Evolutionary conservation across 2,113 vertebrate species (phyloP), one percentile per base, ranked within the genome.

Genomic region (Myodes glareolus): DNA sequence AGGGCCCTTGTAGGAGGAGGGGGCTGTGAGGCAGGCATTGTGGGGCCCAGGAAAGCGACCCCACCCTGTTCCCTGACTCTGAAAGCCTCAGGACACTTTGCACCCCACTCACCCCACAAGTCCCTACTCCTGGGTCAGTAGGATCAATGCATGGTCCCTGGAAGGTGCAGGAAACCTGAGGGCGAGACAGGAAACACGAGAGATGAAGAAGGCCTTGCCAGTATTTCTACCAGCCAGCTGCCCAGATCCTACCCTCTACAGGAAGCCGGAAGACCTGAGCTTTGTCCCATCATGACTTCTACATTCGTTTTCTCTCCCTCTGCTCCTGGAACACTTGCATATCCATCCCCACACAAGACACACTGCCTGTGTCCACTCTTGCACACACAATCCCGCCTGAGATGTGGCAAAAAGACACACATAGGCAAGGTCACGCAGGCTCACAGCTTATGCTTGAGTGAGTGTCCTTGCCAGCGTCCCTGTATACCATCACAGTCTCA

Each of bases 11-110:
- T 33, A 94, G 91, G 78, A 97, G 95, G 81, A 97, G 65, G 96
- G 96, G 97, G 82, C 67, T 95, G 89, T 77, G 75, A 96, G 42
- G 94, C 93, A 94, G n/a, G 96, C 93, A 52, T 67, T 91, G 72
- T 94, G 97, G 97, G 96, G 91, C 90, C 45, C 72, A 84, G 96
- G 82, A 95, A 97, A 90, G 89, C 95, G 73, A 88, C 93, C 95
- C 92, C 67, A 73, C 77, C 91, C 81, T 33, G 3, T 82, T 95
- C 95, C 82, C 92, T 95, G 93, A 92, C 91, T 96, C 87, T 33
- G 61, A 94, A 95, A 95, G 75, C 96, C 72, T 92, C 45, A 25
- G 17, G 9, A 33, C 23, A 58, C 42, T 9, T 39, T n/a, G 50
- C 25, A 3, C 45, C 33, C 19, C 42, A 95, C 97, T 97, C 81